These are phyloP conservation scores for Oceanites oceanicus DNA, from an alignment of 2,113 vertebrate genomes.

Conservation along the genomic window DNA sequence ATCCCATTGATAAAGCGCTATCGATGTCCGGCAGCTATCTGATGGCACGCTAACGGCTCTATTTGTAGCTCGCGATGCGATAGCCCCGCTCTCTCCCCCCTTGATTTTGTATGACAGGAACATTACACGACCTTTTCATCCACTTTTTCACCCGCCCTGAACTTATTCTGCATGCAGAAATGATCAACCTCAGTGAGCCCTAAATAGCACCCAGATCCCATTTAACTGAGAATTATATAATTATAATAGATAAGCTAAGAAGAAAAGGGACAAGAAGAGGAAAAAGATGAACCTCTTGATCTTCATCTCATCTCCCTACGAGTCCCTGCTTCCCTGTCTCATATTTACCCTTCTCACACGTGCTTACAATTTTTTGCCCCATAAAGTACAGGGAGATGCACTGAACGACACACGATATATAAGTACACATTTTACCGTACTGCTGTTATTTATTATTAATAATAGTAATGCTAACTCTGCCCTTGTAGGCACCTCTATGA, in stretches of 20 bases:
- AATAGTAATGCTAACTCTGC: conserved; percentile 38
- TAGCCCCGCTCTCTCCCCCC: neutral
- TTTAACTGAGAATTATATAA: neutral
- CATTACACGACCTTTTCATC: neutral
- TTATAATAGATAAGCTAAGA: neutral
- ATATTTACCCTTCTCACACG: neutral
- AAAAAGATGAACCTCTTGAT: neutral
- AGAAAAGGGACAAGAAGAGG: neutral
- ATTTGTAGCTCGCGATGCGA: neutral
- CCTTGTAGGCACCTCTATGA: conserved; percentile 46
- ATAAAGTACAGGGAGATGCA: neutral
- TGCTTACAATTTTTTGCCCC: neutral
- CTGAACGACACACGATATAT: neutral
- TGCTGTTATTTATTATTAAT: conserved; percentile 61
- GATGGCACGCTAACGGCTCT: conserved; percentile 47
- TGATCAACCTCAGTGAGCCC: neutral
- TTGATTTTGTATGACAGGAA: neutral
- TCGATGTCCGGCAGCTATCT: conserved; percentile 47
- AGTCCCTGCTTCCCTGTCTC: neutral
- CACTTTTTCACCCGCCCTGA: neutral
- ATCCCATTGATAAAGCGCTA: conserved; percentile 59
- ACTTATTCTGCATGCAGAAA: neutral
- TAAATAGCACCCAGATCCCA: accelerated
- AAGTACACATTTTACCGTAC: conserved; percentile 13
- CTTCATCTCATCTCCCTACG: neutral